These are phyloP conservation scores for Pseudomugil tenellus DNA, from an alignment of 2,797 vertebrate species.

Conservation along the genomic window DNA sequence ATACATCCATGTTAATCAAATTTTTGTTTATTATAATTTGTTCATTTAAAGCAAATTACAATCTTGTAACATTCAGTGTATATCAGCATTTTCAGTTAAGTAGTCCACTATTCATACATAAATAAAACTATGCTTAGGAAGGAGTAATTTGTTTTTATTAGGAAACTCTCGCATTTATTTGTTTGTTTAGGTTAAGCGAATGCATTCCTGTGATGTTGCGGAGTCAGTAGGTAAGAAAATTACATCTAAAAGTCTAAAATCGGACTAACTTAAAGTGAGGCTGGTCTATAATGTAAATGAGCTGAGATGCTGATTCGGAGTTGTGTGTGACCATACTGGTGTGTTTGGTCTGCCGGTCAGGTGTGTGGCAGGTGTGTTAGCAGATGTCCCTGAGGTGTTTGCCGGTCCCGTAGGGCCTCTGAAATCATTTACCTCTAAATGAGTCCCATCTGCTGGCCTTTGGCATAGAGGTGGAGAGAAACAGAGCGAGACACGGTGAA, in stretches of 20 bases:
- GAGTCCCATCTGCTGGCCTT: conserved; percentile 79
- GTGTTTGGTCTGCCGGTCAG: conserved; percentile 22
- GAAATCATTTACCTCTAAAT: conserved; percentile 74
- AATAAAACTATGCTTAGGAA: neutral
- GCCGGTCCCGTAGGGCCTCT: conserved; percentile 56
- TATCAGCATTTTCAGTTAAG: neutral
- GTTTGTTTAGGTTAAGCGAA: neutral
- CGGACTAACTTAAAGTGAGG: neutral
- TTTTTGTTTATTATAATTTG: neutral
- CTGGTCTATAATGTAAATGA: neutral
- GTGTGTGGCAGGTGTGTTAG: conserved; percentile 75
- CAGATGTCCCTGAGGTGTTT: conserved; percentile 67
- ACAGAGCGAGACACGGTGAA: conserved; percentile 7
- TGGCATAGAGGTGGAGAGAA: conserved; percentile 43
- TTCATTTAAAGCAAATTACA: neutral
- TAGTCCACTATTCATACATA: neutral
- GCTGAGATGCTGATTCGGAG: conserved; percentile 34
- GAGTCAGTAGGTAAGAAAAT: neutral
- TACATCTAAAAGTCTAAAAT: neutral
- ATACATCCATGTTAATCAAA: neutral
- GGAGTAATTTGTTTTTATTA: neutral
- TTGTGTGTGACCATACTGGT: conserved; percentile 4
- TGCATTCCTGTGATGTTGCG: neutral
- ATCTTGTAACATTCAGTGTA: neutral
- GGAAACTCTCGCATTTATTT: neutral